Evolutionary conservation across 2,888 invertebrate species (phyloP).

Genomic region (Miltochrista miniata): DNA sequence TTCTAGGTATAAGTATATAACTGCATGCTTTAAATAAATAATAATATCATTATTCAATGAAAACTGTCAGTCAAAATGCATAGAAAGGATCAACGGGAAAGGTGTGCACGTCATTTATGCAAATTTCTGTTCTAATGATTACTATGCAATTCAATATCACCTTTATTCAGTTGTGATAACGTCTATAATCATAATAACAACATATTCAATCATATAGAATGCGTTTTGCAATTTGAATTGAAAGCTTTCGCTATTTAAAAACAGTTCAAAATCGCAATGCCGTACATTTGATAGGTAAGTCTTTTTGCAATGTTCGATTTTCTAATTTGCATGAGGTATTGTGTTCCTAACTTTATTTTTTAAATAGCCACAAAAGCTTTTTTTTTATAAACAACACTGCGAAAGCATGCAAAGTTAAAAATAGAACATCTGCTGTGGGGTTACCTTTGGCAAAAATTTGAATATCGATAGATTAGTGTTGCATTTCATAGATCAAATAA

Average conservation of each 20-base stretch:
- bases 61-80: slow-evolving; percentile 78
- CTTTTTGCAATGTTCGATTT: slow-evolving; percentile 40
- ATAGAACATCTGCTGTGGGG: slow-evolving; percentile 76
- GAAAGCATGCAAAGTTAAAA: slow-evolving; percentile 65
- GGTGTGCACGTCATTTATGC: slow-evolving; percentile 75
- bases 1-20: slow-evolving; percentile 30
- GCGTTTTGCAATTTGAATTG: slow-evolving; percentile 52
- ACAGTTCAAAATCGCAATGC: slow-evolving; percentile 49
- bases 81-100: slow-evolving; percentile 74
- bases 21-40: slow-evolving; percentile 18
- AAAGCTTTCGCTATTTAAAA: slow-evolving; percentile 34
- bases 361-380: slow-evolving; percentile 82
- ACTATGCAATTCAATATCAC: slow-evolving; percentile 29
- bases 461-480: slow-evolving; percentile 39
- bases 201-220: slow-evolving; percentile 51
- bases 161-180: slow-evolving; percentile 29
- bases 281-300: slow-evolving; percentile 30
- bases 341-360: slow-evolving; percentile 77
- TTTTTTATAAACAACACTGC: slow-evolving; percentile 78
- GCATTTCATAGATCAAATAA: slow-evolving; percentile 12
- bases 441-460: slow-evolving; percentile 39
- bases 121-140: slow-evolving; percentile 62
- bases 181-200: slow-evolving; percentile 24
- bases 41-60: slow-evolving; percentile 50
- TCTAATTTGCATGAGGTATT: slow-evolving; percentile 82